Conservation (phyloP, 2,797 vertebrate species). For the Sarcoramphus papa region DNA sequence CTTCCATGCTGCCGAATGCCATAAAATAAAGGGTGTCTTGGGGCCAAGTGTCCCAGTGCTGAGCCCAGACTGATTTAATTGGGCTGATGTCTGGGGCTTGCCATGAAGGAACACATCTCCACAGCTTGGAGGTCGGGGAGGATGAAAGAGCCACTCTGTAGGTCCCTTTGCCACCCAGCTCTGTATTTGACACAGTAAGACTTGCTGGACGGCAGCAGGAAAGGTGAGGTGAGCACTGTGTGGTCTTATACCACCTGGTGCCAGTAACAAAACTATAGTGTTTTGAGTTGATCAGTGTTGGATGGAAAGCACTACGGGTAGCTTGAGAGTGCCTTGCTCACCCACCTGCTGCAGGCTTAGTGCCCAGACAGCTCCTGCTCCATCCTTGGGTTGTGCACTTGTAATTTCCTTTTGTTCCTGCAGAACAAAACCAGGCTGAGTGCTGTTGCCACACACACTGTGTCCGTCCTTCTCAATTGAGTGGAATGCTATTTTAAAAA, state of each 20-base stretch:
- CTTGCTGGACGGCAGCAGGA: background rate
- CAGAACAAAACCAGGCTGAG: background rate
- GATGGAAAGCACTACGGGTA: background rate
- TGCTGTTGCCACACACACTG: background rate
- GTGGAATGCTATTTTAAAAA: background rate
- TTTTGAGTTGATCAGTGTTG: background rate
- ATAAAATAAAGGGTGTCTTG: background rate
- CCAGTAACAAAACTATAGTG: background rate
- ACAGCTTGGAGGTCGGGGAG: background rate
- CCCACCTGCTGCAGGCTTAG: background rate
- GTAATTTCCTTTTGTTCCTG: background rate
- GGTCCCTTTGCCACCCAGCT: background rate
- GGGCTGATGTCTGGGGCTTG: background rate
- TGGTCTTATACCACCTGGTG: background rate
- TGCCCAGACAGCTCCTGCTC: background rate
- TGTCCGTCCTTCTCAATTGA: background rate
- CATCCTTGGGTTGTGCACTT: background rate
- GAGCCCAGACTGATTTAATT: background rate
- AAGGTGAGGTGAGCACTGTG: background rate
- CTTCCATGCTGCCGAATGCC: background rate
- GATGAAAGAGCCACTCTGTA: background rate
- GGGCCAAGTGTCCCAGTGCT: background rate
- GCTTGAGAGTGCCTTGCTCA: background rate
- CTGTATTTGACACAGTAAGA: background rate
- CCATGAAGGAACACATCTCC: background rate